Conservation (phyloP, 2,797 vertebrate species). For the Argya squamiceps region DNA sequence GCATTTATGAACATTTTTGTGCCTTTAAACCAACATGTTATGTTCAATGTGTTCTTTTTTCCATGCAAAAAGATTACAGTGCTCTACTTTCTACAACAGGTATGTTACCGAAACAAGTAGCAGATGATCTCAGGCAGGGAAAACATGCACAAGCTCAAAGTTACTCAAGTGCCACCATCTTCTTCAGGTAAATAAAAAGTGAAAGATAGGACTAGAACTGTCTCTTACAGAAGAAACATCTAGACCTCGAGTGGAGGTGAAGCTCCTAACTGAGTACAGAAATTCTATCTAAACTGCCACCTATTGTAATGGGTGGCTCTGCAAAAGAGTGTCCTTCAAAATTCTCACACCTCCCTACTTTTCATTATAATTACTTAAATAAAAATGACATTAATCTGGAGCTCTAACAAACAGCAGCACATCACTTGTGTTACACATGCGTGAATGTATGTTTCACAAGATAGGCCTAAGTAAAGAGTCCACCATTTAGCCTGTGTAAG, state of each 20-base stretch:
- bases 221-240: background rate
- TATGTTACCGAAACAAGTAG: slow-evolving; percentile 86
- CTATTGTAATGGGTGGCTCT: background rate
- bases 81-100: slow-evolving; percentile 67
- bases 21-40: background rate
- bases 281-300: background rate
- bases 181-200: slow-evolving; percentile 83
- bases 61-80: background rate
- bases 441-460: background rate
- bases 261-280: background rate
- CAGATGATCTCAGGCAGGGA: slow-evolving; percentile 85
- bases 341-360: background rate
- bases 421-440: background rate
- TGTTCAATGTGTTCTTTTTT: background rate
- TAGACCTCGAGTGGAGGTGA: background rate
- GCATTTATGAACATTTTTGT: background rate
- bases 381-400: background rate
- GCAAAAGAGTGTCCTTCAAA: background rate
- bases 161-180: slow-evolving; percentile 85
- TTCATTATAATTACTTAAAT: background rate
- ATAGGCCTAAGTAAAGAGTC: background rate
- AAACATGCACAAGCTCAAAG: slow-evolving; percentile 82
- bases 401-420: background rate
- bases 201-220: background rate
- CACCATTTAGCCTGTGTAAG: background rate